Base-by-base conservation (phyloP, 2,113 vertebrate species). In the Halichoeres trimaculatus region DNA sequence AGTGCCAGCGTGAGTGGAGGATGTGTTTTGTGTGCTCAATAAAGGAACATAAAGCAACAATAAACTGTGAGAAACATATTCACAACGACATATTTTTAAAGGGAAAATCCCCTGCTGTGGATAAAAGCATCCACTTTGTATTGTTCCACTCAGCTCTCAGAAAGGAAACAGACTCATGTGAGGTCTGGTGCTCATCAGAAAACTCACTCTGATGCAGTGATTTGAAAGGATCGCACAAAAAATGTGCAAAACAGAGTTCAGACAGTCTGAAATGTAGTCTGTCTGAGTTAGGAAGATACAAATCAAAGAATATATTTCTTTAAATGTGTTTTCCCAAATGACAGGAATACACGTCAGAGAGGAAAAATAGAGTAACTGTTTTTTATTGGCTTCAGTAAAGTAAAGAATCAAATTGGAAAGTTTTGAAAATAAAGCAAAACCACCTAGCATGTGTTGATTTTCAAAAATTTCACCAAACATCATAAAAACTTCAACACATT, bases 11-110 rank as follows among this genome's bases (percentile, higher is more conserved):
- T 17, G 4, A 45, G 16, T 6, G 3, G 17, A 45, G 14, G 10
- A 10, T 51, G 30, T 19, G n/a, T 12, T 60, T 45, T 59, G 14
- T 63, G 7, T 43, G 47, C 20, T 4, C 48, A 45, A 12, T 40
- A 14, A 59, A 71, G 22, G 11, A 12, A 10, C 26, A 57, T 26
- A 74, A 56, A 53, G 17, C 11, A 60, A 65, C 22, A 22, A 35
- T 11, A 12, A 40, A 67, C 11, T 20, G 8, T 4, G 20, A n/a
- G 13, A 53, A 38, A 61, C 20, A 3, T 43, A 4, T 64, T 53
- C 56, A 13, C 19, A 1, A 38, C 47, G 14, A 47, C 53, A 36
- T 6, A 19, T 45, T 17, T 19, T 45, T 6, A 45, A 45, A 45
- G 43, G 43, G 6, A 45, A 45, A 20, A 47, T 19, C 13, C 16